Base-by-base conservation (phyloP, 1,140 invertebrate species). In the Megalopta genalis region DNA sequence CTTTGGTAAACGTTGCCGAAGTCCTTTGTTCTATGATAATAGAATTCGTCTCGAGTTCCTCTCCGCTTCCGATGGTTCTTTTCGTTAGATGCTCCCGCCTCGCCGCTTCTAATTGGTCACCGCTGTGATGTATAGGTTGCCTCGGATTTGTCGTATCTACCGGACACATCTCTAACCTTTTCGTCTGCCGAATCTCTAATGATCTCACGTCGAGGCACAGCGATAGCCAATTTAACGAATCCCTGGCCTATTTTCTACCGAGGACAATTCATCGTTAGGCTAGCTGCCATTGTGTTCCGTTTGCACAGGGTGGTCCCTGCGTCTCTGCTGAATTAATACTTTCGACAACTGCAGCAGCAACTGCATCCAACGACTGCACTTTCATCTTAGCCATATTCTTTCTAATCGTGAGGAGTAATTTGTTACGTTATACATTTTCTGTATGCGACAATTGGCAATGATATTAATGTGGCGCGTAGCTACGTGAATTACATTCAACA, bases 91-190 rank as follows among this genome's bases (percentile, higher is more conserved):
- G 59, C 10, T 66, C 23, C 64, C 9, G 63, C 18, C 77, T 76
- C 46, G 67, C 73, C 70, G 80, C 84, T 87, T 87, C 83, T 90
- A 90, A 90, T 90, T 90, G 89, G 89, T 90, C 83, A 84, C 69
- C 70, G 23, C 37, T n/a, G 86, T 90, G 88, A 90, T 90, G 73
- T 89, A 90, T 90, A 87, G 89, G 76, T 81, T 63, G 39, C 65
- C 70, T 70, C 70, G 75, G 79, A 89, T 89, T 86, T 67, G 81
- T 83, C 72, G 84, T 90, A 90, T 90, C 89, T 90, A 81, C 84
- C 81, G 81, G 77, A 68, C 84, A 85, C 81, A 90, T 90, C 89
- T 88, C 70, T 75, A 65, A 70, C 54, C 54, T 64, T 54, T 52
- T 72, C 32, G 23, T 21, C 46, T 21, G 14, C 54, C 71, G 78